Base-by-base conservation (phyloP, 2,113 vertebrate genomes). In the Ochotona curzoniae region DNA sequence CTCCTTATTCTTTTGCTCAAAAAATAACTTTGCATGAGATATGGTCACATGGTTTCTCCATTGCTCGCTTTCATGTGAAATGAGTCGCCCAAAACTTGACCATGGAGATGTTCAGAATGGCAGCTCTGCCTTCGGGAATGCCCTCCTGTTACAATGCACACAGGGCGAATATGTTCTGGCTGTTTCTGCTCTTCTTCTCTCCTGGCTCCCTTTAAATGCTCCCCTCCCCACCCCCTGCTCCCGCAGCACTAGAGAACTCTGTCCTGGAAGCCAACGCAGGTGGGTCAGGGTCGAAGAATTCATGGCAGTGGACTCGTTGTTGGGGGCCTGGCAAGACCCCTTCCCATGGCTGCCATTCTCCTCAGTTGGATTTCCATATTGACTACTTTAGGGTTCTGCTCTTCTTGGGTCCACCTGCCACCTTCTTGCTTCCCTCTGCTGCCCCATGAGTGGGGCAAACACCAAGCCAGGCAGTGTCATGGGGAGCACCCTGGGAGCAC, bases 11-110 rank as follows among this genome's bases (percentile, higher is more conserved):
- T 88, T 70, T 78, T 57, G 30, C 70, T 85, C 78, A 71, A 82
- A 82, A 44, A 35, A 69, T 10, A 66, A 83, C 26, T 83, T n/a
- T 63, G 51, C 64, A 4, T 73, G 96, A 12, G 21, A 71, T 91
- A 79, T 67, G 71, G 47, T 35, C 63, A 90, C 10, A n/a, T 87
- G 69, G 60, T 38, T 87, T 57, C 49, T 57, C 17, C 12, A 7
- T 14, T 66, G 73, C 76, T 90, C 1, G 1, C 26, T 73, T 92
- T 88, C 32, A 14, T 23, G 67, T 94, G 84, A 51, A 75, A 89
- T 66, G 66, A 23, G 21, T 60, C 47, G 95, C 85, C 21, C 21
- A 51, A 9, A 47, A 61, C 44, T 32, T 54, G 25, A 57, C 35
- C 14, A 25, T 83, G 35, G 66, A 20, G 67, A 23, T 11, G 12